Conservation (phyloP, 2,797 vertebrate genomes). For the Amphiprion clarkii region DNA sequence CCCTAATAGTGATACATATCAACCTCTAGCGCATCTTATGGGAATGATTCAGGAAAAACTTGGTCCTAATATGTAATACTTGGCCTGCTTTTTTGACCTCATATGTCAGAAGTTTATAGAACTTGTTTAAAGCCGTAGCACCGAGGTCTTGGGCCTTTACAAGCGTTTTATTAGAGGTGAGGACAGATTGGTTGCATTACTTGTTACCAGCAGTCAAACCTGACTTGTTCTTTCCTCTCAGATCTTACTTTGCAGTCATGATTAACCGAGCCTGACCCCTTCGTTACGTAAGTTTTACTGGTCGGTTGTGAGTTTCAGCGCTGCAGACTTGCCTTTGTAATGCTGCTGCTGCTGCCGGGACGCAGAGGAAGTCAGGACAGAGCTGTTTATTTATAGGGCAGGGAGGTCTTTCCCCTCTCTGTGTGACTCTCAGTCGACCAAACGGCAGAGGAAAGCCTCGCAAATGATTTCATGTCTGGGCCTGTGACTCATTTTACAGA, state of each 20-base stretch:
- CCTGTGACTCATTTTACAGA: constrained; percentile 60
- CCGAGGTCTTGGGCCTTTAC: constrained; percentile 12
- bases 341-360: constrained; percentile 40
- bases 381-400: constrained; percentile 75
- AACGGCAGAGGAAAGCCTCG: constrained; percentile 64
- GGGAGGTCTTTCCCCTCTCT: constrained; percentile 69
- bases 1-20: too few species aligned
- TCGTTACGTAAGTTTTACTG: constrained; percentile 51
- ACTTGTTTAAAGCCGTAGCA: constrained; percentile 2
- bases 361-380: constrained; percentile 69
- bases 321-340: constrained; percentile 40
- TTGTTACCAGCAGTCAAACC: constrained; percentile 6
- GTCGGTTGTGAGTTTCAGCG: constrained; percentile 15
- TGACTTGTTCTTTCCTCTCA: constrained; percentile 26
- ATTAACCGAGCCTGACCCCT: constrained; percentile 41
- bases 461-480: constrained; percentile 74
- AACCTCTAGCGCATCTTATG: background rate
- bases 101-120: constrained; percentile 35
- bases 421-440: constrained; percentile 42
- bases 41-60: background rate
- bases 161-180: constrained; percentile 38
- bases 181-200: constrained; percentile 2
- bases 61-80: background rate
- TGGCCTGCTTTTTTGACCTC: constrained; percentile 22
- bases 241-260: constrained; percentile 42